Evolutionary conservation across 2,797 vertebrate genomes (phyloP), one percentile per base, ranked within the genome.

Genomic region (Dendrocincla fuliginosa): DNA sequence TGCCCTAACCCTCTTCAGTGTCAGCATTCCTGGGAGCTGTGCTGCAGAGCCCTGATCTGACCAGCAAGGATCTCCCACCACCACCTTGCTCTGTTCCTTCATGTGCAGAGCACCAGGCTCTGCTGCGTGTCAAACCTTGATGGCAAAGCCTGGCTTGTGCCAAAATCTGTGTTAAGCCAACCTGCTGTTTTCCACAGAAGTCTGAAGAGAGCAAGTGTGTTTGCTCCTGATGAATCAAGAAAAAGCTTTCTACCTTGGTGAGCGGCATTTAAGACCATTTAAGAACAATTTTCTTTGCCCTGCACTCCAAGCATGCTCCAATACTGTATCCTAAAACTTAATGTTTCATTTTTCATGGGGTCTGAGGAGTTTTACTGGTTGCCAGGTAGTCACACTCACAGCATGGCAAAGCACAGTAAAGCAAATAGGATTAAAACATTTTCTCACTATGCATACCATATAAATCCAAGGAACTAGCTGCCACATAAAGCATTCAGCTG

Each of bases 1-100:
- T 75, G 52, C 33, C 39, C 24, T 78, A 44, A 47, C 22, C 7
- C 18, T 86, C 16, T 52, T 28, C 59, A 18, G 35, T 2, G 12
- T 27, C 1, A 2, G 37, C 5, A 0, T 0, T 2, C 13, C 6
- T 1, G 6, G 18, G 11, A 69, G 27, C 37, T 37, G n/a, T n/a
- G 64, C 39, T 7, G 4, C 19, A 70, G 60, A 10, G 49, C 60
- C 74, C 32, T 60, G 28, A 17, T 6, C 32, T 12, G 41, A 24
- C 24, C 2, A 1, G 24, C n/a, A 33, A 32, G 44, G 23, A 27
- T 37, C 53, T 57, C 15, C 39, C 69, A 87, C 23, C 65, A 87
- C 23, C 35, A 20, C 50, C 61, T 59, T 37, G 33, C 56, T 12
- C 3, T 41, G 44, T 47, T 37, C 11, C 47, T 69, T 9, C 30